A percentile compares a stretch with the other conserved stretches of the same genome.
Conservation (phyloP, 2,888 invertebrate genomes). For the Baronia brevicornis region DNA sequence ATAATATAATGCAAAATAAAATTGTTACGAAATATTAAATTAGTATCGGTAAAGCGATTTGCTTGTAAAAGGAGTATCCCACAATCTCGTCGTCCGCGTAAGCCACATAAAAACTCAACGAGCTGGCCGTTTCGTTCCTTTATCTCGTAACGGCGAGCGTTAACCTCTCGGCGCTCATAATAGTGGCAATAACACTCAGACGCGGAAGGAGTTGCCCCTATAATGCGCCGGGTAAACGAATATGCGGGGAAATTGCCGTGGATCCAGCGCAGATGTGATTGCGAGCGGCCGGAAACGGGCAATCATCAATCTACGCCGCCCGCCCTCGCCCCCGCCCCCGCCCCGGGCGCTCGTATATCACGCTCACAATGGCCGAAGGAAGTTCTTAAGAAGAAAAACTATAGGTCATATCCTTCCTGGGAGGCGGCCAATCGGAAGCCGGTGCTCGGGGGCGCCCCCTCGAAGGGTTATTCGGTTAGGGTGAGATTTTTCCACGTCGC, state of each 20-base stretch:
- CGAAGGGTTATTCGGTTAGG: conserved; percentile 54
- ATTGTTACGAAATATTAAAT: no score
- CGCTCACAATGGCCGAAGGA: conserved; percentile 71
- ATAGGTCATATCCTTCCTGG: conserved; percentile 76
- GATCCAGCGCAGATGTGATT: conserved; percentile 64
- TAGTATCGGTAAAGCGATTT: conserved; percentile 11
- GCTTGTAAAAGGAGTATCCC: conserved; percentile 10
- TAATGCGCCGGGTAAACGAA: conserved; percentile 71
- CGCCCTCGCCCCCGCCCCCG: conserved; percentile 18
- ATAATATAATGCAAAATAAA: no score
- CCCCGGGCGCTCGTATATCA: conserved; percentile 59
- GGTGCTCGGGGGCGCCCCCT: conserved; percentile 29
- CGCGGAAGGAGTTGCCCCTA: conserved; percentile 61
- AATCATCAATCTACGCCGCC: conserved; percentile 66
- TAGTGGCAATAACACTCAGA: conserved; percentile 65
- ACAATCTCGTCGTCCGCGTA: conserved; percentile 20
- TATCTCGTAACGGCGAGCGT: conserved; percentile 40
- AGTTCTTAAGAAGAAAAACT: conserved; percentile 76
- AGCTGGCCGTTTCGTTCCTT: conserved; percentile 22
- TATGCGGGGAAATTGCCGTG: conserved; percentile 68
- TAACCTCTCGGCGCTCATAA: conserved; percentile 52
- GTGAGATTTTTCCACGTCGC: conserved; percentile 46
- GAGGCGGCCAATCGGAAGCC: conserved; percentile 71
- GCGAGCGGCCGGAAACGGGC: conserved; percentile 56
- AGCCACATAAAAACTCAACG: conserved; percentile 24